These are phyloP conservation scores for Suncus etruscus DNA, from an alignment of 2,113 vertebrate species.

Conservation along the genomic window DNA sequence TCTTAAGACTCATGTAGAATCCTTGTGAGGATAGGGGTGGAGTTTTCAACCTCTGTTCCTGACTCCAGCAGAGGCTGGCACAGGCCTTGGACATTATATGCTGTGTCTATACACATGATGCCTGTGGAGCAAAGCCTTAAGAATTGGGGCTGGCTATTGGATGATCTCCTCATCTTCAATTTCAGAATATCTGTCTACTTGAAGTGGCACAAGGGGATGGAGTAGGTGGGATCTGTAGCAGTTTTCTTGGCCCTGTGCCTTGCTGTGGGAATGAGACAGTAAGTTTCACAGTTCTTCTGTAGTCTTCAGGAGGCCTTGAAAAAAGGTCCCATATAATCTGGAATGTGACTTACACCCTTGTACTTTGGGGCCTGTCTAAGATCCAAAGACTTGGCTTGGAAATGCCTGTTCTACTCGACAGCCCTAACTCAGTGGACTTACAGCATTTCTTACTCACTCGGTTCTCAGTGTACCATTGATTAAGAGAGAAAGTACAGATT, in stretches of 20 bases:
- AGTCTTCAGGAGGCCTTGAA: not conserved
- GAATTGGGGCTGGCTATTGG: not conserved
- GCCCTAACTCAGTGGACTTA: not conserved
- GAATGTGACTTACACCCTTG: not conserved
- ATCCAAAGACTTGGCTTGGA: not conserved
- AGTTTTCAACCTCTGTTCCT: too few species aligned
- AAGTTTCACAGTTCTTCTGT: not conserved
- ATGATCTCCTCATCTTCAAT: not conserved
- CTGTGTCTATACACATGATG: accelerated
- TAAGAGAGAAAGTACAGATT: constrained; percentile 22
- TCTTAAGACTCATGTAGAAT: not conserved
- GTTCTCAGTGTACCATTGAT: not conserved
- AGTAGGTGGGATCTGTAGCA: not conserved
- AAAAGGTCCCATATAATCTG: not conserved
- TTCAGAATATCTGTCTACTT: not conserved
- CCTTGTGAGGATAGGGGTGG: not conserved
- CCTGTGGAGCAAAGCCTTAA: not conserved
- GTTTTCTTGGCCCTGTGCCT: not conserved
- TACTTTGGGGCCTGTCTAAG: not conserved
- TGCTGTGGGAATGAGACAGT: not conserved
- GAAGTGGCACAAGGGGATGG: not conserved
- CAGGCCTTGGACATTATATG: accelerated
- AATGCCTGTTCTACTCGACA: not conserved
- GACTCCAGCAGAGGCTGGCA: not conserved
- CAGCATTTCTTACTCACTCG: not conserved